Conservation (phyloP, 2,797 vertebrate species). For the Periparus ater region DNA sequence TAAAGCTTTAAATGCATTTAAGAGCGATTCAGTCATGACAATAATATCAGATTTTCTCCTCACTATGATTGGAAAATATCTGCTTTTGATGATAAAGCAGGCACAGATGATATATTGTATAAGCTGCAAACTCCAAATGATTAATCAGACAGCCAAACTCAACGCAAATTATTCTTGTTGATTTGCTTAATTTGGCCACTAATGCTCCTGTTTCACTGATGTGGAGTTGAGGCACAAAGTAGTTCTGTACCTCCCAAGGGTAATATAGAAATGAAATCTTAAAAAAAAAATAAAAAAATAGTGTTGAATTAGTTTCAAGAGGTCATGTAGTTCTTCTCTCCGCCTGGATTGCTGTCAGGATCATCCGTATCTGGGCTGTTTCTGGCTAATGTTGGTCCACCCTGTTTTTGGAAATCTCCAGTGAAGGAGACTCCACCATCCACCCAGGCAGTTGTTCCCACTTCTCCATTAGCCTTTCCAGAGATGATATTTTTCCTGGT, state of each 20-base stretch:
- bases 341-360: neutral
- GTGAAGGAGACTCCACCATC: neutral
- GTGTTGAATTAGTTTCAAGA: neutral
- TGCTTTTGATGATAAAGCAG: constrained; percentile 30
- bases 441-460: neutral
- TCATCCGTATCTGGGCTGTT: neutral
- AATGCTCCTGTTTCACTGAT: neutral
- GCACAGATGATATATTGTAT: constrained; percentile 3
- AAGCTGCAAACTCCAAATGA: neutral
- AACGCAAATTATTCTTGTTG: neutral
- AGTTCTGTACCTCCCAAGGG: neutral
- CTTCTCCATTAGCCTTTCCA: neutral
- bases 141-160: constrained; percentile 6
- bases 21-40: constrained; percentile 4
- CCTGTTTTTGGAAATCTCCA: neutral
- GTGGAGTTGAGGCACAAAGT: neutral
- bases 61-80: neutral
- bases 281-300: neutral
- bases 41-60: neutral
- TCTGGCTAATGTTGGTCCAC: neutral
- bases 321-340: neutral
- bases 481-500: neutral
- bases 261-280: neutral
- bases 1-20: neutral
- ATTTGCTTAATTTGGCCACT: neutral